Evolutionary conservation across 2,113 vertebrate genomes (phyloP), one percentile per base, ranked within the genome.

Genomic region (Spilogale gracilis): DNA sequence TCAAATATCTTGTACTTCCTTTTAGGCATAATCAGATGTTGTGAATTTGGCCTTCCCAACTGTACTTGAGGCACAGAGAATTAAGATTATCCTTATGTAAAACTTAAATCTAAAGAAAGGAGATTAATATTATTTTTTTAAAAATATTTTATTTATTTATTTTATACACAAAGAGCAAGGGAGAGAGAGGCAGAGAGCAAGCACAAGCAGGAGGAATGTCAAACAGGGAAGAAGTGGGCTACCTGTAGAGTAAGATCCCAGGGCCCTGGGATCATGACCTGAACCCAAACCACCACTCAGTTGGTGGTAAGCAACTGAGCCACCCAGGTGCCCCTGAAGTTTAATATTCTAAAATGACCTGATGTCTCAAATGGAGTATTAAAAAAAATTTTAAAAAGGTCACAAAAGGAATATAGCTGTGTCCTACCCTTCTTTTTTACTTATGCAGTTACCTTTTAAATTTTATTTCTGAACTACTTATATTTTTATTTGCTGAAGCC

Each of bases 401-500:
- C 16, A 30, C 60, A 73, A 84, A 74, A 74, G 61, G 30, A 50
- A 95, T 86, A 87, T 87, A 95, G 86, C 0, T 90, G 13, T 74
- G 4, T 13, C 9, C 20, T 17, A 73, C n/a, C 6, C 2, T 78
- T 78, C 71, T 88, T 73, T 92, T 38, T 56, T 63, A 14, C 74
- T 91, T 94, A 43, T 25, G 38, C 6, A 92, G 45, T 85, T 2
- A 50, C 90, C 45, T 85, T 58, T 94, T 76, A 71, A 69, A n/a
- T 67, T 96, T 74, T 73, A 52, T 94, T 52, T 96, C 74, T 71
- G 21, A n/a, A 96, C 14, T 52, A 1, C 1, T 52, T 97, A 9
- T 10, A 96, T 60, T 94, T 58, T 84, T 91, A 73, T 95, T 94
- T 93, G 56, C 71, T 94, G 58, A 96, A 95, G 89, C 54, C 27